Base-by-base conservation (phyloP, 2,888 invertebrate genomes). In the Melolontha melolontha region DNA sequence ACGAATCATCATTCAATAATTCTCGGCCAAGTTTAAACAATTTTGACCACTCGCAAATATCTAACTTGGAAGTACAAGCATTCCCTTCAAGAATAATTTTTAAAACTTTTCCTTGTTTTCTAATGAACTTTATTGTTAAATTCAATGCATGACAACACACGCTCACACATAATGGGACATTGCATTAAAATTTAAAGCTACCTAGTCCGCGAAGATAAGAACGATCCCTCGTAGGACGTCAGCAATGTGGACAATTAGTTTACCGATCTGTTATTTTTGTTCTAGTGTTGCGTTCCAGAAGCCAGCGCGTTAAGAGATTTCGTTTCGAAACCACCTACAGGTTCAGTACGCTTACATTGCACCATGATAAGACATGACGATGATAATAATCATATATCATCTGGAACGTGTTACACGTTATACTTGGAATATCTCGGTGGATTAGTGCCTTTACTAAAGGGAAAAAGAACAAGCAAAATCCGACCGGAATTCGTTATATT, bases 401-500 rank as follows among this genome's bases (percentile, higher is more conserved):
- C 87, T 5, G 91, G 91, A 41, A 93, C 92, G 39, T 94, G 93
- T 75, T 95, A 95, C 80, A 95, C 94, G 0, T 84, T 95, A 11
- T 98, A 98, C 83, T 86, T 98, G 75, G 98, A 98, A 82, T 97
- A 97, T 83, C 87, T 98, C 40, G 98, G 98, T 2, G 98, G 98
- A 0, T 86, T 98, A 54, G 96, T 99, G 72, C 98, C 99, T 0
- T 86, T 99, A 64, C 87, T 99, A 11, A 97, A 98, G 81, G 98
- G 98, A 17, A 93, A 97, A 76, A 86, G 98, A 70, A 97, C 96
- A 69, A 97, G 97, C 83, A 98, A 98, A 85, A 94, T 99, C 73
- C 88, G 97, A 65, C 98, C 98, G 0, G 98, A 98, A 84, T 99
- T 99, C 83, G 96, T 98, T 67, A 98, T 99, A 78, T 96, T 94